Evolutionary conservation across 2,888 invertebrate genomes (phyloP).

Genomic region (Lithophane socia): DNA sequence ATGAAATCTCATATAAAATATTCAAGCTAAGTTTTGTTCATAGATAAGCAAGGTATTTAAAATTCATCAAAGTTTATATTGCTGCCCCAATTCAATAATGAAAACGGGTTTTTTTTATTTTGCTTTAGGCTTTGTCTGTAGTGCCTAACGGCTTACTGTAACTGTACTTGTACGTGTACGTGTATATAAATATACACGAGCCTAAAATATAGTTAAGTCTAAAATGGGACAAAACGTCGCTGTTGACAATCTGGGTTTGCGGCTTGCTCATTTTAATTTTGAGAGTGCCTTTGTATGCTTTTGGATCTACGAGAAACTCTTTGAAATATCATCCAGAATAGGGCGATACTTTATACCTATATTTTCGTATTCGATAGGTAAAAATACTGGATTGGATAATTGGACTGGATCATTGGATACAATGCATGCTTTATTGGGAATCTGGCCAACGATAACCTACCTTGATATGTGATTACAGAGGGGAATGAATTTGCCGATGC

Average conservation of each 20-base stretch:
- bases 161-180: no score
- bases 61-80: constrained; percentile 22
- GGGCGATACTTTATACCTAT: neutral
- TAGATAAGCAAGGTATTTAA: constrained; percentile 7
- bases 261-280: constrained; percentile 48
- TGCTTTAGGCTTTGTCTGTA: constrained; percentile 31
- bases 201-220: constrained; percentile 29
- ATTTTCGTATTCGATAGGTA: neutral
- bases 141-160: constrained; percentile 10
- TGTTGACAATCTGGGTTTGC: constrained; percentile 37
- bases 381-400: no score
- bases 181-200: constrained; percentile 14
- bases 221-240: constrained; percentile 38
- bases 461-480: neutral
- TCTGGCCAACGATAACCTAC: no score
- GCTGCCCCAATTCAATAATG: constrained; percentile 30
- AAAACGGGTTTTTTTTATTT: constrained; percentile 21
- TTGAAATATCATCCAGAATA: neutral
- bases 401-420: no score
- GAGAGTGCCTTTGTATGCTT: constrained; percentile 36
- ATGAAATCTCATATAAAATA: neutral
- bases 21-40: constrained; percentile 8
- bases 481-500: neutral
- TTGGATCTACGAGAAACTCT: neutral
- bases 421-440: neutral